Evolutionary conservation across 2,888 invertebrate genomes (phyloP).

Genomic region (Aplocera efformata): DNA sequence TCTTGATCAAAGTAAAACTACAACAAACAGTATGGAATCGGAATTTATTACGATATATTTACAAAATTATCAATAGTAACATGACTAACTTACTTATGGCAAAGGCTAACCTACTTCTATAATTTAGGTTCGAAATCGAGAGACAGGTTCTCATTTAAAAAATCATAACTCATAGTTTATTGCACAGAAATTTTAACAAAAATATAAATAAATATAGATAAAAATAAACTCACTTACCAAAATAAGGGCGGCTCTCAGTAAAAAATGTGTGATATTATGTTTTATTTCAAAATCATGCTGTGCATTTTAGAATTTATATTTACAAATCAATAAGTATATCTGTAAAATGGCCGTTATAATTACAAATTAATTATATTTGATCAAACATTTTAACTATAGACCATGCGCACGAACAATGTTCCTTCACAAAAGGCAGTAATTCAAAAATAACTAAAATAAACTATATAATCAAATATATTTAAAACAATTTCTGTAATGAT

Average conservation of each 20-base stretch:
- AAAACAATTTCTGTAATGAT: slow-evolving; percentile 6
- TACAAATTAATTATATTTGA: too few species aligned
- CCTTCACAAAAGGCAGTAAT: not conserved
- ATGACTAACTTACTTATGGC: slow-evolving; percentile 26
- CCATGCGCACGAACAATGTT: slow-evolving; percentile 1
- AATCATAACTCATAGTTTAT: not conserved
- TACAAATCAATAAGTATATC: not conserved
- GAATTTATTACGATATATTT: slow-evolving; percentile 28
- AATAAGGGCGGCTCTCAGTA: not conserved
- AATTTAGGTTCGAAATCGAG: slow-evolving; percentile 2
- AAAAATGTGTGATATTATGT: not conserved
- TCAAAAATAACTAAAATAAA: slow-evolving; percentile 4
- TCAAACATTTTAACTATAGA: not conserved
- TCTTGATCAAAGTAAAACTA: slow-evolving; percentile 26
- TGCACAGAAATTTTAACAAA: not conserved
- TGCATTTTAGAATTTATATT: too few species aligned
- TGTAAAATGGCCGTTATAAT: not conserved
- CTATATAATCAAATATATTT: not conserved
- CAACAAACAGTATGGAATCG: slow-evolving; percentile 27
- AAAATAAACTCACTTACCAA: not conserved
- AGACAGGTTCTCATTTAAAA: not conserved
- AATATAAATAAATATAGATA: not conserved
- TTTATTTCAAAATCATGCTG: too few species aligned
- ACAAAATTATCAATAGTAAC: slow-evolving; percentile 26
- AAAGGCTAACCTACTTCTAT: slow-evolving; percentile 7